phyloP scores from a whole-genome alignment of 2,888 invertebrate species.

The Eudemis profundana region DNA sequence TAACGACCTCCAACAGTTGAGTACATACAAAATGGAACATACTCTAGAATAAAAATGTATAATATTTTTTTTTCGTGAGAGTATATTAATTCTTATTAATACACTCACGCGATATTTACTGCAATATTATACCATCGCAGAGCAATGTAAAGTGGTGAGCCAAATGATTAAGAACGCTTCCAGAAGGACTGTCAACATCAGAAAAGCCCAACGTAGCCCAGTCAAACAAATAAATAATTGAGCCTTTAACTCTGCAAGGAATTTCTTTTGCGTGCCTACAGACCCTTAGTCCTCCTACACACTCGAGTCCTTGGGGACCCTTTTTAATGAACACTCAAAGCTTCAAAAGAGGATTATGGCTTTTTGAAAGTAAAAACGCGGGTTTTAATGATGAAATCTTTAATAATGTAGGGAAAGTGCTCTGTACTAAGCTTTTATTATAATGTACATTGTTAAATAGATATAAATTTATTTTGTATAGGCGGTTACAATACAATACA shows the following conservation, averaged over 20 bases:
- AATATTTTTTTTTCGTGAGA: no score
- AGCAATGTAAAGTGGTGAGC: background rate
- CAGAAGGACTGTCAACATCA: conserved; percentile 22
- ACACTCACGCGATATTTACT: background rate
- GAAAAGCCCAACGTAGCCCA: conserved; percentile 1
- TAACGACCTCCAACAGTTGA: no score
- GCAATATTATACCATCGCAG: background rate
- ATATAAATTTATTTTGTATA: background rate
- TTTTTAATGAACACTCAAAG: conserved; percentile 43
- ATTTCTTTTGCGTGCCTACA: conserved; percentile 26
- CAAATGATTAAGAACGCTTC: background rate
- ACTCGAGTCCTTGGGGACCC: conserved; percentile 27
- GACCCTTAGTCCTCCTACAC: conserved; percentile 15
- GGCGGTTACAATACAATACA: no score
- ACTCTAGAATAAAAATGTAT: no score
- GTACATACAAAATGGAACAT: no score
- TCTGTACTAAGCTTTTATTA: conserved; percentile 4
- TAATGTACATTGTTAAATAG: background rate
- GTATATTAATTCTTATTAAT: no score
- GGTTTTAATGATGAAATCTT: conserved; percentile 34
- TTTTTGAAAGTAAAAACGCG: conserved; percentile 25
- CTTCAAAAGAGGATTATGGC: conserved; percentile 35
- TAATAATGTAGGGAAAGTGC: conserved; percentile 19
- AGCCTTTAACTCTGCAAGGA: conserved; percentile 32
- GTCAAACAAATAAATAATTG: conserved; percentile 37